These are phyloP conservation scores for Furnarius figulus DNA, from an alignment of 2,113 vertebrate genomes.

Conservation along the genomic window DNA sequence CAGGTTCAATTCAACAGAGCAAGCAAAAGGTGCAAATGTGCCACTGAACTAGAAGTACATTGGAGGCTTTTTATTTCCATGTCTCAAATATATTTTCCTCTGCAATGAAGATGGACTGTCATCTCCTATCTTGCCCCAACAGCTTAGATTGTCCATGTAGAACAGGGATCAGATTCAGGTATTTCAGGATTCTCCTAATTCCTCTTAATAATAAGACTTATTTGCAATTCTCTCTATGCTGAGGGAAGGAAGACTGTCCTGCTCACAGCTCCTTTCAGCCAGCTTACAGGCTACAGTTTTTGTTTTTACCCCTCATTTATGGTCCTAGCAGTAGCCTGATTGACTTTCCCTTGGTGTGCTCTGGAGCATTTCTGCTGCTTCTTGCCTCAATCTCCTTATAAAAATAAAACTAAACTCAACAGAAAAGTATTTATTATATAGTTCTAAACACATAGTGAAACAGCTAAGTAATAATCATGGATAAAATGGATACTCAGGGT, in stretches of 20 bases:
- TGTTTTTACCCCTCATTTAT: not conserved
- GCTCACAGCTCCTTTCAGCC: not conserved
- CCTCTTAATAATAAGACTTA: not conserved
- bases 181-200: not conserved
- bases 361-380: not conserved
- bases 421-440: not conserved
- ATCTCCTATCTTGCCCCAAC: not conserved
- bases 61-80: not conserved
- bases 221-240: not conserved
- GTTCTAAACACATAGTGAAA: not conserved
- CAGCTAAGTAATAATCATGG: not conserved
- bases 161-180: not conserved
- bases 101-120: not conserved
- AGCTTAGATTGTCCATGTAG: not conserved
- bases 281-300: not conserved
- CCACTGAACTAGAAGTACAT: not conserved
- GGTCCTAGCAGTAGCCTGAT: not conserved
- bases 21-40: not conserved
- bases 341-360: not conserved
- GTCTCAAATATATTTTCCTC: not conserved
- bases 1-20: not conserved
- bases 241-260: not conserved
- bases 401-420: not conserved
- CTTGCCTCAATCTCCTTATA: not conserved
- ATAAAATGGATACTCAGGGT: not conserved